Evolutionary conservation across 2,888 invertebrate genomes (phyloP).

Genomic region (Arrhopalites spinosus): DNA sequence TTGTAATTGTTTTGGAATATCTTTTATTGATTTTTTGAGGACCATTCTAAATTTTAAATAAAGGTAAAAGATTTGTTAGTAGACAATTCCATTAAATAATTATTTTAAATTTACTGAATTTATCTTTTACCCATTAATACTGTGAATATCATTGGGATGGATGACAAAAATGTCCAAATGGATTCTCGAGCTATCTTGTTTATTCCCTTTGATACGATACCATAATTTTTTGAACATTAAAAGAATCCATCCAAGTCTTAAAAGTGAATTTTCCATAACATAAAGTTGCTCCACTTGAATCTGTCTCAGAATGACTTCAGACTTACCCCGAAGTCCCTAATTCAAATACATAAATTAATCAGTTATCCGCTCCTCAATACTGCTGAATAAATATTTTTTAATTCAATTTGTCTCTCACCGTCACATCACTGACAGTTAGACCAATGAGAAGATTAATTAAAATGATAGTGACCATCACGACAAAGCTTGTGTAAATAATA

Average conservation of each 20-base stretch:
- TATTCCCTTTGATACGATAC: neutral
- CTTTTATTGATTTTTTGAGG: slow-evolving; percentile 21
- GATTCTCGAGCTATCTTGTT: neutral
- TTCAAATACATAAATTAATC: neutral
- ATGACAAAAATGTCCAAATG: slow-evolving; percentile 25
- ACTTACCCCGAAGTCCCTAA: slow-evolving; percentile 24
- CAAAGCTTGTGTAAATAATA: slow-evolving; percentile 27
- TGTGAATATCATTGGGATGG: slow-evolving; percentile 6
- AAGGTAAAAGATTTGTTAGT: too few species aligned
- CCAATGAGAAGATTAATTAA: slow-evolving; percentile 32
- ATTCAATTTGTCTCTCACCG: neutral
- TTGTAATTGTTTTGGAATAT: slow-evolving; percentile 14
- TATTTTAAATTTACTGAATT: neutral
- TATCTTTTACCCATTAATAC: neutral
- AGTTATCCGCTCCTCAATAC: neutral
- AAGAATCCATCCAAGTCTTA: slow-evolving; percentile 21
- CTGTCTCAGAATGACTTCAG: slow-evolving; percentile 26
- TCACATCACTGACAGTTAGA: slow-evolving; percentile 33
- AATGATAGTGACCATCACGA: slow-evolving; percentile 26
- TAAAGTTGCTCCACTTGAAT: slow-evolving; percentile 34
- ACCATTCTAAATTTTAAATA: slow-evolving; percentile 16
- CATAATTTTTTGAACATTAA: slow-evolving; percentile 7
- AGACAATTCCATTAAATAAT: too few species aligned
- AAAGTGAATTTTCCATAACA: slow-evolving; percentile 31
- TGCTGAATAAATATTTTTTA: neutral